Evolutionary conservation across 2,888 invertebrate genomes (phyloP), one percentile per base, ranked within the genome.

Genomic region (Melanargia galathea): DNA sequence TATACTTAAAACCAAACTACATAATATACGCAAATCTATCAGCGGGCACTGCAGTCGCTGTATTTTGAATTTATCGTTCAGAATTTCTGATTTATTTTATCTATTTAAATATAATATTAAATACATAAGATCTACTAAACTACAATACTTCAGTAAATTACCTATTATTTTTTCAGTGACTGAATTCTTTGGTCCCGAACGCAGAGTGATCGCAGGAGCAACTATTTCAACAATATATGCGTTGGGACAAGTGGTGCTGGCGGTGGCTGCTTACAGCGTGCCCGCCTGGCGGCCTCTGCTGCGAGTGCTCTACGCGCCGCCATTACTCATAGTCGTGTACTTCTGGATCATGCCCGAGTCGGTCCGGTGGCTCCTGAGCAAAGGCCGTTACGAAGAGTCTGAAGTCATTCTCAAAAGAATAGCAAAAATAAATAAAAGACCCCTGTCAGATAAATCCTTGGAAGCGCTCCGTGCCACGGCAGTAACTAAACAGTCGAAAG

Each of bases 271-370:
- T 0, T 95, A 95, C 93, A 92, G 92, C 58, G 92, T 93, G 3
- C 93, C 92, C 52, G 90, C 94, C 55, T 97, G 97, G 96, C 92
- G 95, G 65, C 80, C 92, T 13, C 87, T 95, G 22, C 92, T 96
- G 1, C 92, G 94, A 62, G 92, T 94, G 5, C 84, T 95, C 11
- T 96, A 96, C 75, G 91, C 93, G 0, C 96, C 96, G 0, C 93
- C 94, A 13, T 78, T 95, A 5, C 80, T 95, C 0, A 92, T 95
- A 24, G 80, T 96, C 48, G 80, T 92, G 16, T 95, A 95, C 76
- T 93, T 94, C 71, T 95, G 95, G 94, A 83, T 95, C 43, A 86
- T 95, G 8, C 94, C 95, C 0, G 96, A 96, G 82, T 95, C 95
- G 7, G 92, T 95, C 3, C 92, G 96, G 63, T 97, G 97, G 97